Conservation (phyloP, 2,888 invertebrate species). For the Eudemis profundana region DNA sequence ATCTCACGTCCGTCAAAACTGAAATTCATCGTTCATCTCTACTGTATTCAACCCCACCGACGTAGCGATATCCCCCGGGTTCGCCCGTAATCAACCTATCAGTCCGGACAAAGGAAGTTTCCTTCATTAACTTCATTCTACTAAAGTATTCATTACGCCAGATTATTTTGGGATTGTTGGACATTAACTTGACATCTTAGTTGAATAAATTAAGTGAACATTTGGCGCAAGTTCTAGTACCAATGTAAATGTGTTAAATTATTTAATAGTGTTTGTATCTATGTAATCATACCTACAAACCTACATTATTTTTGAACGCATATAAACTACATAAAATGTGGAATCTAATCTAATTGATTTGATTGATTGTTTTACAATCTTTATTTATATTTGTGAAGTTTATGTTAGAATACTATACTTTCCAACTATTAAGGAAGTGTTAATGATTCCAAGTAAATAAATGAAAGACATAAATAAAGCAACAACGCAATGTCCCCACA, state of each 20-base stretch:
- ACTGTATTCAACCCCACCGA: slow-evolving; percentile 32
- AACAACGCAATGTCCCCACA: slow-evolving; percentile 46
- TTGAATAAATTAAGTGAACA: background rate
- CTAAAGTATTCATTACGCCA: slow-evolving; percentile 78
- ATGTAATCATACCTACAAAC: too few relatives aligned
- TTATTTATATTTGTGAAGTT: too few relatives aligned
- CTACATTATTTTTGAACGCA: too few relatives aligned
- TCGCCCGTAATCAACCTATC: slow-evolving; percentile 72
- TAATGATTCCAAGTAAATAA: too few relatives aligned
- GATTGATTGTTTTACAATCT: too few relatives aligned
- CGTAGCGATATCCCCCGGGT: slow-evolving; percentile 48
- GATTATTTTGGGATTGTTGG: slow-evolving; percentile 38
- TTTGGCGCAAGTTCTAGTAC: background rate
- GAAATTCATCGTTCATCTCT: slow-evolving; percentile 24
- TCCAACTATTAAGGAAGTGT: too few relatives aligned
- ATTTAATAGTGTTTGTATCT: background rate
- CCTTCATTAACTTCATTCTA: slow-evolving; percentile 76
- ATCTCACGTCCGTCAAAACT: slow-evolving; percentile 22
- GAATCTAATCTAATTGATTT: too few relatives aligned
- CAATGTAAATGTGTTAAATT: background rate
- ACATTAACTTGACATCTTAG: slow-evolving; percentile 32
- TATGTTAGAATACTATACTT: too few relatives aligned
- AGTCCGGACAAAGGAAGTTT: slow-evolving; percentile 74
- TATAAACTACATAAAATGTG: too few relatives aligned
- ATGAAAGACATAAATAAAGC: too few relatives aligned